phyloP scores from a whole-genome alignment of 30 jellyfish, hydroid and myxozoan genomes.

The Hydra vulgaris region DNA sequence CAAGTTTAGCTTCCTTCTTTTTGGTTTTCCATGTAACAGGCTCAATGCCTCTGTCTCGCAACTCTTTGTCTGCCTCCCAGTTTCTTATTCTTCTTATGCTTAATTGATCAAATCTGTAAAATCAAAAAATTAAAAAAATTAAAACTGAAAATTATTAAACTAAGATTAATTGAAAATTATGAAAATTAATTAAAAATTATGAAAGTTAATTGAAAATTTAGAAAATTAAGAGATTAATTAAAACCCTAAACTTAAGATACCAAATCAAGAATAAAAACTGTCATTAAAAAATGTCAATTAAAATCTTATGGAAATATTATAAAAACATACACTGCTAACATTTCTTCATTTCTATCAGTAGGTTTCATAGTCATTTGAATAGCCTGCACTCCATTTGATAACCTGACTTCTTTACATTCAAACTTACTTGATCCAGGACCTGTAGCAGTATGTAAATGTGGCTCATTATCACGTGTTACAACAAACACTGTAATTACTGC shows the following conservation, averaged over 20 bases:
- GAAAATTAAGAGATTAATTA: background rate
- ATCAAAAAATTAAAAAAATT: too few relatives aligned
- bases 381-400: conserved; percentile 51
- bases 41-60: conserved; percentile 79
- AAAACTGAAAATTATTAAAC: background rate
- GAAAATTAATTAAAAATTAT: too few relatives aligned
- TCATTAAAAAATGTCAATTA: too few relatives aligned
- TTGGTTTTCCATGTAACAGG: conserved; percentile 92
- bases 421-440: conserved; percentile 97
- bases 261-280: too few relatives aligned
- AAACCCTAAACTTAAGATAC: background rate
- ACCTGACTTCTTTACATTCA: conserved; percentile 42
- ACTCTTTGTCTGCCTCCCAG: conserved; percentile 88
- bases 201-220: background rate
- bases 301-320: too few relatives aligned
- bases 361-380: conserved; percentile 67
- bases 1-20: conserved; percentile 85
- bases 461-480: conserved; percentile 86
- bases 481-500: conserved; percentile 69
- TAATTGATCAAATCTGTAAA: conserved; percentile 78
- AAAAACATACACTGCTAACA: conserved; percentile 89
- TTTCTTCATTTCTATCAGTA: conserved; percentile 53
- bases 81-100: conserved; percentile 85
- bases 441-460: conserved; percentile 88
- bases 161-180: background rate